Percentiles rank a stretch among this genome's conserved stretches.
These are phyloP conservation scores for Stichopus chloronotus DNA, from an alignment of 35 echinoderm and acorn worm genomes.

Conservation along the genomic window DNA sequence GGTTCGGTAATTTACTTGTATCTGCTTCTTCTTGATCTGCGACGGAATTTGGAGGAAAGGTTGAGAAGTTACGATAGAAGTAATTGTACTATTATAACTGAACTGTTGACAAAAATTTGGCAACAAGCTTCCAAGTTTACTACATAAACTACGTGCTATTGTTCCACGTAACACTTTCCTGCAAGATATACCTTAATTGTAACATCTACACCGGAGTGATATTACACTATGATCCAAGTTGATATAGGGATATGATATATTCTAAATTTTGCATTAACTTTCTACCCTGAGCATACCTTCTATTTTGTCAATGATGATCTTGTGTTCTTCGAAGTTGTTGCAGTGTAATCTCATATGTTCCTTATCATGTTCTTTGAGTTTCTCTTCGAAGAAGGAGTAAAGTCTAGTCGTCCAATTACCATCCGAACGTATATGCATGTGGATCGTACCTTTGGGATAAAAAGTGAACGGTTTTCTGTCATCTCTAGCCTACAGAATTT, in stretches of 20 bases:
- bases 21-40: slow-evolving; percentile 28
- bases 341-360: slow-evolving; percentile 41
- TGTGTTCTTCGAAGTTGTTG: slow-evolving; percentile 54
- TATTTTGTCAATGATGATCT: slow-evolving; percentile 46
- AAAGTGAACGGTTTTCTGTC: not conserved
- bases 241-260: too few species aligned
- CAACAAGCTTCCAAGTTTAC: too few species aligned
- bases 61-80: not conserved
- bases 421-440: slow-evolving; percentile 86
- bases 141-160: too few species aligned
- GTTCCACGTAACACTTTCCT: too few species aligned
- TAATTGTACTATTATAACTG: not conserved
- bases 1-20: slow-evolving; percentile 19
- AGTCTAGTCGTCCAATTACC: slow-evolving; percentile 94
- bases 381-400: slow-evolving; percentile 84
- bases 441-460: slow-evolving; percentile 74
- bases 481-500: not conserved
- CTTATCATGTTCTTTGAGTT: slow-evolving; percentile 63
- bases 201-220: too few species aligned
- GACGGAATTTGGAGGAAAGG: not conserved
- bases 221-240: too few species aligned
- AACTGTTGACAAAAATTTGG: not conserved
- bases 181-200: too few species aligned
- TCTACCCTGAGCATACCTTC: not conserved
- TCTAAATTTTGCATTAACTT: too few species aligned